Evolutionary conservation across 2,888 invertebrate species (phyloP), one percentile per base, ranked within the genome.

Genomic region (Acanthopleura granulata): DNA sequence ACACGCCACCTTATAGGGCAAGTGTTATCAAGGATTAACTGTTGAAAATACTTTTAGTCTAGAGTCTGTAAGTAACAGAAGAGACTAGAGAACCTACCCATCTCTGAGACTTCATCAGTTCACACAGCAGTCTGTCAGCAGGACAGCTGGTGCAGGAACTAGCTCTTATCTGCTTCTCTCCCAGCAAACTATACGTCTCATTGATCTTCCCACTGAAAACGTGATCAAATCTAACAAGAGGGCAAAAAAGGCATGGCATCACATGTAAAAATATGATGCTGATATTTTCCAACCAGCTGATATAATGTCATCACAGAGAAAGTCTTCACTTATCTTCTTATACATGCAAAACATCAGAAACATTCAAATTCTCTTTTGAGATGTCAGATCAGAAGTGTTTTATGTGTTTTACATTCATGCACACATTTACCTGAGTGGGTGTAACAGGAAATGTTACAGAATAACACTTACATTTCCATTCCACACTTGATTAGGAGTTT

Each of bases 401-500:
- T 40, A 40, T 9, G 9, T 6, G 40, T 9, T 40, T 40, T 40
- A 3, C 9, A 40, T 40, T 40, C 40, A 40, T 6, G 9, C 9
- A 9, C 9, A 40, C 40, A 40, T 40, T 40, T 40, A 40, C 40
- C 40, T 40, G 40, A 40, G 40, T 6, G 40, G 9, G 9, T 40
- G 40, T 40, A 9, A 40, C 40, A 40, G 40, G 4, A 40, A 40
- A 40, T 40, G 40, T 40, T 40, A 40, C 40, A 40, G 40, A 3
- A 57, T 18, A n/a, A 18, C 40, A 49, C 72, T 49, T 40, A 72
- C 72, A 22, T 72, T 49, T 72, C 72, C 49, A 30, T 29, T 16
- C 40, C 72, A 72, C 72, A 72, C 40, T 72, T 72, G 18, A 72
- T 72, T 22, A 72, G 49, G 18, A 49, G 49, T 49, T 72, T 29